These are phyloP conservation scores for Schizothorax lantsangensis DNA, from an alignment of 2,797 vertebrate species.

Conservation along the genomic window DNA sequence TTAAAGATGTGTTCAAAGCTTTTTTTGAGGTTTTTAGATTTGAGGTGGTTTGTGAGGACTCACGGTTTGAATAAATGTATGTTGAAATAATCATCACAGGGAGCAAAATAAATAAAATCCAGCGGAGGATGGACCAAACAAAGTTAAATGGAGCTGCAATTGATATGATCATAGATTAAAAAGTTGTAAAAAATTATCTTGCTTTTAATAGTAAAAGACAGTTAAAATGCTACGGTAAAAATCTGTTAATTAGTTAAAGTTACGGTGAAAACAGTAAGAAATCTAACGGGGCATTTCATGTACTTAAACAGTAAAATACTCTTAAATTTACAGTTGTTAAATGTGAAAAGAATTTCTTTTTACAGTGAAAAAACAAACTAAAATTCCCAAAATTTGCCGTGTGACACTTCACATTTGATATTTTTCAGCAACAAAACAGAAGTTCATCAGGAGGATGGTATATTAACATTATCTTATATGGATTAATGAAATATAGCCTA, in stretches of 20 bases:
- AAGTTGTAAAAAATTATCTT: neutral
- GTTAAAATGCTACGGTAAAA: neutral
- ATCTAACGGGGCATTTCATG: neutral
- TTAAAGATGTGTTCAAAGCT: neutral
- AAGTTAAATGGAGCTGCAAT: slow-evolving; percentile 46
- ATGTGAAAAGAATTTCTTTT: neutral
- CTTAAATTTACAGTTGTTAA: neutral
- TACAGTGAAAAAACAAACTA: neutral
- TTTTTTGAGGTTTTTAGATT: neutral
- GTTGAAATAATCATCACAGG: slow-evolving; percentile 24
- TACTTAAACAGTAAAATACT: neutral
- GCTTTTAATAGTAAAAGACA: neutral
- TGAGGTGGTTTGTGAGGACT: slow-evolving; percentile 43
- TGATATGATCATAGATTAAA: neutral
- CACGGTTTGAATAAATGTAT: slow-evolving; percentile 54
- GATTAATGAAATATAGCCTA: neutral
- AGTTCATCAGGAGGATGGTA: neutral
- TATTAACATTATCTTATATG: neutral
- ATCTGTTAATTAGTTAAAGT: neutral
- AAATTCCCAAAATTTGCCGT: neutral
- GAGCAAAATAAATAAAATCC: slow-evolving; percentile 65
- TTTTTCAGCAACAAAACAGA: neutral
- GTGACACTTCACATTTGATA: neutral
- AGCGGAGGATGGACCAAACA: slow-evolving; percentile 64
- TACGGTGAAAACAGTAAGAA: neutral